Base-by-base conservation (phyloP, 2,113 vertebrate genomes). In the Sarotherodon lohbergeri region DNA sequence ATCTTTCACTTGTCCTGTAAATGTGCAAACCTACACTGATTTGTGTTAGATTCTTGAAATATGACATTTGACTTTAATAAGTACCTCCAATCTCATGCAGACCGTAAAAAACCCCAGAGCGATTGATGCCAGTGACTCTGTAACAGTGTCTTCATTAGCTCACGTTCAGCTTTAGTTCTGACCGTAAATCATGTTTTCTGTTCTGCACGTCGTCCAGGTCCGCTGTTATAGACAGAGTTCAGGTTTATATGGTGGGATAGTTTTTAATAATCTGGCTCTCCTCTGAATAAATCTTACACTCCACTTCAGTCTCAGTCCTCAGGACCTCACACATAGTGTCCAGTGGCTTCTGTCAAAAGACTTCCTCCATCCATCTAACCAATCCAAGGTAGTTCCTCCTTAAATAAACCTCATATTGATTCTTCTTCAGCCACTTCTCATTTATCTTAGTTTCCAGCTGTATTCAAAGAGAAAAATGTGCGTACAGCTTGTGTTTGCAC, bases 21-120 rank as follows among this genome's bases (percentile, higher is more conserved):
- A 41, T 68, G 36, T 68, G 63, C 36, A 68, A 68, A 68, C 7
- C n/a, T 68, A 41, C 63, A 41, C 19, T 41, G 34, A 41, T 68
- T 24, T 14, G 10, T 68, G 36, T 71, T 16, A 24, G 66, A 71
- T 9, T 71, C 39, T 71, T 6, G 8, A 71, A 71, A 43, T 71
- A 71, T 71, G 14, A 24, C n/a, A 71, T 43, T 46, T 71, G 39
- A 71, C 22, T 71, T 73, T 46, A 73, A 73, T 46, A 73, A 73
- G 22, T 73, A 46, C 43, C 68, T 73, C 8, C 41, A 73, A 46
- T 16, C 13, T 46, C 66, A 73, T 43, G 41, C 66, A 73, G 66
- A 43, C 66, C 14, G 24, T 73, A 43, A 22, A 73, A 43, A 27
- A 4, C 0, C 0, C 39, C 36, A 41, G 36, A 41, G 36, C 11